Conservation (phyloP, 1,140 invertebrate species). For the Heliothis subflexa region DNA sequence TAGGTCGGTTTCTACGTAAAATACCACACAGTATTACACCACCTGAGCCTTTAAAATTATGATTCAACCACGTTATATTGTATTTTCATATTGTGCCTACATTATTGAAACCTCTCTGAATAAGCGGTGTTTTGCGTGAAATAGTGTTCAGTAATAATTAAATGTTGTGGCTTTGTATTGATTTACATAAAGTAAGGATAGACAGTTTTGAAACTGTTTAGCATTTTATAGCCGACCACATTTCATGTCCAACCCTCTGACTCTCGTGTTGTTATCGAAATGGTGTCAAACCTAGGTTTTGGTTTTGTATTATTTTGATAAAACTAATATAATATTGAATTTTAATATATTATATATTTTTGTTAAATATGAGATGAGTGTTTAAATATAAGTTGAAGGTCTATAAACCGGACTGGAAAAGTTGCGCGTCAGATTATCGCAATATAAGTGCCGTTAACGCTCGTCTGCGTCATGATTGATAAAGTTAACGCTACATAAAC, state of each 20-base stretch:
- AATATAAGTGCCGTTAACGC: conserved; percentile 19
- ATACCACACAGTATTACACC: conserved; percentile 54
- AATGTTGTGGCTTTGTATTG: conserved; percentile 15
- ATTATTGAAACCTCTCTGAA: conserved; percentile 35
- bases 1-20: conserved; percentile 50
- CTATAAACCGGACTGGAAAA: not conserved
- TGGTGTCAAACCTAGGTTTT: no score
- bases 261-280: no score
- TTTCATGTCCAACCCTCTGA: not conserved
- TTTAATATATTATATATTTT: no score
- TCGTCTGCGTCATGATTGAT: conserved; percentile 50
- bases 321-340: no score
- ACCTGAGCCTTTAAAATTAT: conserved; percentile 66
- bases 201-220: conserved; percentile 11
- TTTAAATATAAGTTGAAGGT: no score
- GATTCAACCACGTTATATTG: conserved; percentile 55
- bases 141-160: conserved; percentile 21
- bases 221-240: not conserved
- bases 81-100: conserved; percentile 46
- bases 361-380: no score
- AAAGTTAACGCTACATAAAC: conserved; percentile 65
- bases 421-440: not conserved
- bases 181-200: conserved; percentile 8
- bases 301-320: no score
- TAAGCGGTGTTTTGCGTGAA: conserved; percentile 10